A percentile compares a stretch with the other conserved stretches of the same genome.
These are phyloP conservation scores for Graphium colonna DNA, from an alignment of 2,888 invertebrate species.

Conservation along the genomic window DNA sequence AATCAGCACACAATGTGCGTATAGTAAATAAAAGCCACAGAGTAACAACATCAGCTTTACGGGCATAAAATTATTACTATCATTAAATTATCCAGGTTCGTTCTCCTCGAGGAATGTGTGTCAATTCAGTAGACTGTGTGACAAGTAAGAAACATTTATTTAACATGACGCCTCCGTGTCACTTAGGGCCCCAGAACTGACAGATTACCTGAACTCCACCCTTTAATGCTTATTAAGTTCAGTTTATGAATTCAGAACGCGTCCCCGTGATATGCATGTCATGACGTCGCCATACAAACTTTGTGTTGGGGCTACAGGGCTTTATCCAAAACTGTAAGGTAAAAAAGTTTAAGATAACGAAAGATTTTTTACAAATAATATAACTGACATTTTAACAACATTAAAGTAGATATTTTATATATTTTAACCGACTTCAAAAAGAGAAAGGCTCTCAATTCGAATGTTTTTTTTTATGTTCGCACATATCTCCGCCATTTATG, in stretches of 20 bases:
- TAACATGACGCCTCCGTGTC: slow-evolving; percentile 36
- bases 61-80: slow-evolving; percentile 10
- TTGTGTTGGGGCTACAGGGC: slow-evolving; percentile 9
- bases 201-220: slow-evolving; percentile 48
- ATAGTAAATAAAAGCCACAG: too few relatives aligned
- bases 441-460: too few relatives aligned
- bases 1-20: background rate
- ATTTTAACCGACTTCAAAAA: too few relatives aligned
- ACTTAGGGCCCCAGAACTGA: slow-evolving; percentile 39
- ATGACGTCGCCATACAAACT: slow-evolving; percentile 28
- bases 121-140: slow-evolving; percentile 39
- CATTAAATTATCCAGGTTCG: slow-evolving; percentile 18
- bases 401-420: too few relatives aligned
- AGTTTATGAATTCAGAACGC: slow-evolving; percentile 46
- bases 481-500: too few relatives aligned
- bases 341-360: too few relatives aligned
- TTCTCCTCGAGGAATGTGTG: slow-evolving; percentile 29
- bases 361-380: too few relatives aligned
- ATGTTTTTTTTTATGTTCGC: too few relatives aligned
- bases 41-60: slow-evolving; percentile 7
- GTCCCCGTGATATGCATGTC: slow-evolving; percentile 26
- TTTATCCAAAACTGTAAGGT: slow-evolving; percentile 1
- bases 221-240: slow-evolving; percentile 48
- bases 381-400: too few relatives aligned
- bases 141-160: slow-evolving; percentile 33